phyloP scores from a whole-genome alignment of 1,140 invertebrate species.

The Solenopsis invicta region DNA sequence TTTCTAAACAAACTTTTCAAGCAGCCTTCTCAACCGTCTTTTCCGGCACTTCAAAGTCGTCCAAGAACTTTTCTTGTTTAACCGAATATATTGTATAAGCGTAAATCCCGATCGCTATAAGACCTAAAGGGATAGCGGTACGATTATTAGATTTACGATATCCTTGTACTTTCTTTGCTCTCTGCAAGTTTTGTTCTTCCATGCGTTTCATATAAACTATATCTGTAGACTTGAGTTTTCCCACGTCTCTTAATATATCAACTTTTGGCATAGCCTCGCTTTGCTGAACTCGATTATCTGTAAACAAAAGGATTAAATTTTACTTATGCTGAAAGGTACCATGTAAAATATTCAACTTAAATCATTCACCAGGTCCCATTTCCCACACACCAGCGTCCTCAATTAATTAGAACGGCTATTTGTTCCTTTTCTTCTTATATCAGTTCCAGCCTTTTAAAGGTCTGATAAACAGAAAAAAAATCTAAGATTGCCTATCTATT shows the following conservation, averaged over 20 bases:
- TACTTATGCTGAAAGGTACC: background rate
- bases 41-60: slow-evolving; percentile 94
- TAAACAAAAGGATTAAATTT: slow-evolving; percentile 30
- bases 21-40: slow-evolving; percentile 84
- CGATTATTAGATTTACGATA: slow-evolving; percentile 89
- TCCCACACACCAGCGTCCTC: background rate
- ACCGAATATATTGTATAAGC: slow-evolving; percentile 94
- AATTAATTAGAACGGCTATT: background rate
- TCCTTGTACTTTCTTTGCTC: slow-evolving; percentile 89
- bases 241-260: slow-evolving; percentile 84
- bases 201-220: slow-evolving; percentile 93
- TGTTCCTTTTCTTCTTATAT: background rate
- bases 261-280: slow-evolving; percentile 86
- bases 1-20: slow-evolving; percentile 33
- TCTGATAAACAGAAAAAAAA: background rate
- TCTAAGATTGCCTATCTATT: background rate
- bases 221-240: slow-evolving; percentile 89
- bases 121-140: slow-evolving; percentile 88
- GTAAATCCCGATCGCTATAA: slow-evolving; percentile 92
- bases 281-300: slow-evolving; percentile 22
- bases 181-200: slow-evolving; percentile 91
- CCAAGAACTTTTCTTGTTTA: slow-evolving; percentile 95
- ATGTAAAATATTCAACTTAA: slow-evolving; percentile 12
- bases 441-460: background rate
- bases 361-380: slow-evolving; percentile 54